Percentiles rank a stretch among this genome's conserved stretches.
These are phyloP conservation scores for Tragelaphus oryx DNA, from an alignment of 2,797 vertebrate species.

Conservation along the genomic window DNA sequence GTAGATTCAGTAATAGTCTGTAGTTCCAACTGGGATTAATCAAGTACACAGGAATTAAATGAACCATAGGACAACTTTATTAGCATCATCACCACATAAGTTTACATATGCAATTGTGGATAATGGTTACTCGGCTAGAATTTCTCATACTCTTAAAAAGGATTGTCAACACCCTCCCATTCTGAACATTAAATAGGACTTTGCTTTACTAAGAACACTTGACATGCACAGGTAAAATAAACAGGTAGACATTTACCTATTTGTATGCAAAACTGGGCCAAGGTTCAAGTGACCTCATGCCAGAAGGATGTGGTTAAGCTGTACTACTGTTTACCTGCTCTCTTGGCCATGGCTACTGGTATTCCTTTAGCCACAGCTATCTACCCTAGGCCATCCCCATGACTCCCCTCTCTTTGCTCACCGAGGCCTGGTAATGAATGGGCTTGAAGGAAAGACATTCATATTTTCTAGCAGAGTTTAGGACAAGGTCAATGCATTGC, in stretches of 20 bases:
- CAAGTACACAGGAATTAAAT: neutral
- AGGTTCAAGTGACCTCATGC: neutral
- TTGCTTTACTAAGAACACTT: neutral
- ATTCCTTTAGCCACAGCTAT: neutral
- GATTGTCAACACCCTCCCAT: neutral
- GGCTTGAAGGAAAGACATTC: neutral
- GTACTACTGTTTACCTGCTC: neutral
- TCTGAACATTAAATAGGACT: neutral
- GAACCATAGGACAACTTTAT: neutral
- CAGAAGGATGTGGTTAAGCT: conserved; percentile 18
- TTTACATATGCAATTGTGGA: neutral
- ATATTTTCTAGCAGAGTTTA: neutral
- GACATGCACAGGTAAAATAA: neutral
- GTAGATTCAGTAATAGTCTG: neutral
- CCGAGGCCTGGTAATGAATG: neutral
- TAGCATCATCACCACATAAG: neutral
- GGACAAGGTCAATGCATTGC: neutral
- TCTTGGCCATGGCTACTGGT: neutral
- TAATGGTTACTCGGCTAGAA: neutral
- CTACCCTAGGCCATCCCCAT: neutral
- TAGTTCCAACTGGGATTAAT: neutral
- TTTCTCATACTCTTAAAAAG: neutral
- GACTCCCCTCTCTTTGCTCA: neutral
- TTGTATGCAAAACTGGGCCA: neutral
- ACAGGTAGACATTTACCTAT: neutral